Evolutionary conservation across 1,140 invertebrate genomes (phyloP), one percentile per base, ranked within the genome.

Genomic region (Drosophila repletoides): DNA sequence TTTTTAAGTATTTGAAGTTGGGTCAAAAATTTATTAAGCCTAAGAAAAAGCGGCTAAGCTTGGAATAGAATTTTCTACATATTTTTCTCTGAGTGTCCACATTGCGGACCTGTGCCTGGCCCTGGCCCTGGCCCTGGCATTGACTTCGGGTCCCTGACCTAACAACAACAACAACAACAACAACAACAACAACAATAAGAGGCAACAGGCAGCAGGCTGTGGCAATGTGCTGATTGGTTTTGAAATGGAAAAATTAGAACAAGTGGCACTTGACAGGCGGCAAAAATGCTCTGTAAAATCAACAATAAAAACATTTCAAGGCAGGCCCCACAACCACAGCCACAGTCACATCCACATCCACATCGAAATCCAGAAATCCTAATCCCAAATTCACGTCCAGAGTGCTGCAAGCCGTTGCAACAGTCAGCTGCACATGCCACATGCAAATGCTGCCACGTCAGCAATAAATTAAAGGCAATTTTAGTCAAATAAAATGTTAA

Each of bases 381-480:
- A 4, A 33, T n/a, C n/a, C n/a, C n/a, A n/a, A n/a, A n/a, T n/a
- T n/a, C n/a, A n/a, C n/a, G n/a, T n/a, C n/a, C n/a, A n/a, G n/a
- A n/a, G n/a, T 7, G 48, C 9, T 31, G 14, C 48, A 19, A 24
- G 31, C n/a, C 15, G 45, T 10, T 31, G 29, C 43, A n/a, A 14
- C n/a, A n/a, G 10, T 12, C n/a, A 43, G 29, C 26, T 19, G 22
- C 26, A 28, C 53, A 45, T 65, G 65, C 48, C 56, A 41, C 48
- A 53, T 70, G 60, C 53, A 51, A 65, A 56, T 58, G 56, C 53
- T 61, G 65, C 71, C 75, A 68, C 71, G 79, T 84, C 73, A 73
- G 80, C 68, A 87, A 86, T 87, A 87, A 86, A 86, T 86, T 80
- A 86, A 80, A 80, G 81, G 81, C 81, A 86, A 86, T 87, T 86